These are phyloP conservation scores for Trichogramma dendrolimi DNA, from an alignment of 2,888 invertebrate genomes.

Conservation along the genomic window DNA sequence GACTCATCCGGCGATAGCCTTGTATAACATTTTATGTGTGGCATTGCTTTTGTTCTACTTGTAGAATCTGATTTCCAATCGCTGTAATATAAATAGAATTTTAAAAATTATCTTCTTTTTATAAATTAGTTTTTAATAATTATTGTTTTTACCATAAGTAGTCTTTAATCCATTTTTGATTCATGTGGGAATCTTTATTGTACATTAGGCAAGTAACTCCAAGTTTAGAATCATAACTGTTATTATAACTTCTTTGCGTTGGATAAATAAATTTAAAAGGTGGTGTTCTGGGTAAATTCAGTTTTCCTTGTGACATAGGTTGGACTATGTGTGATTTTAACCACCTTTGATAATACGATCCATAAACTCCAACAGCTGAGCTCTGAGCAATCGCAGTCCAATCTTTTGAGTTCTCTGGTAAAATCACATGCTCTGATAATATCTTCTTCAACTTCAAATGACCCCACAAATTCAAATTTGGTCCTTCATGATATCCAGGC, in stretches of 20 bases:
- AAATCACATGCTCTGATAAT: slow-evolving; percentile 62
- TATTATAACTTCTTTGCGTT: slow-evolving; percentile 72
- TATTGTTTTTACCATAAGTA: slow-evolving; percentile 64
- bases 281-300: slow-evolving; percentile 56
- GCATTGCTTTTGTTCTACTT: slow-evolving; percentile 75
- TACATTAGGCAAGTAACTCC: slow-evolving; percentile 90
- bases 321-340: slow-evolving; percentile 70
- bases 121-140: background rate
- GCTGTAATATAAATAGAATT: slow-evolving; percentile 7
- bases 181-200: slow-evolving; percentile 65
- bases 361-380: slow-evolving; percentile 85
- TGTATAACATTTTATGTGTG: slow-evolving; percentile 89
- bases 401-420: slow-evolving; percentile 51
- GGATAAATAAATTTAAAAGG: slow-evolving; percentile 70
- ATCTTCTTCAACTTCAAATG: slow-evolving; percentile 50
- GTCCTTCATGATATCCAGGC: slow-evolving; percentile 70
- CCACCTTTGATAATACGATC: slow-evolving; percentile 67
- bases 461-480: slow-evolving; percentile 61
- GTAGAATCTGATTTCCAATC: slow-evolving; percentile 67
- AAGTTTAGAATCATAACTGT: slow-evolving; percentile 76
- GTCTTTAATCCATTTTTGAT: slow-evolving; percentile 77
- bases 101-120: background rate
- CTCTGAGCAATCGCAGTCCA: slow-evolving; percentile 82
- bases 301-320: slow-evolving; percentile 57
- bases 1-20: slow-evolving; percentile 67